Base-by-base conservation (phyloP, 2,797 vertebrate genomes). In the Pseudomugil tenellus region DNA sequence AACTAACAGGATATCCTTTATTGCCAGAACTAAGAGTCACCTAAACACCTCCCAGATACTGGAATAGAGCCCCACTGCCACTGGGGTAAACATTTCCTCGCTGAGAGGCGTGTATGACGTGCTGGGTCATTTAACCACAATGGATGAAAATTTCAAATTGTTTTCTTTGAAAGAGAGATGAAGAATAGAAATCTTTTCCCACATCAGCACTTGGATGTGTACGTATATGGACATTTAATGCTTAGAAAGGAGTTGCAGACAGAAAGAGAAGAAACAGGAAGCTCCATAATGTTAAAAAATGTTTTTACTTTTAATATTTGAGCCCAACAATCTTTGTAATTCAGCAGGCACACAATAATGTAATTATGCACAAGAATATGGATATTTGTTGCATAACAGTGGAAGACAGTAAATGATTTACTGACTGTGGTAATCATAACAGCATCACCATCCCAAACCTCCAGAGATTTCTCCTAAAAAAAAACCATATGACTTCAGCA, bases 1-100 rank as follows among this genome's bases (percentile, higher is more conserved):
- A 85, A 76, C 66, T 79, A 76, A 88, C 83, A 85, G 90, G 89
- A 92, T 89, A 92, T 90, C 85, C 80, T 88, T 77, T 61, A 84
- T 75, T 71, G 88, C 76, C 58, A 81, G 81, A 86, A 81, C 56
- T 73, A 71, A 66, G 70, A 79, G 69, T 85, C 71, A 82, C 84
- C 80, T 78, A 84, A 87, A 89, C 83, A 86, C 64, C 70, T 84
- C 84, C 67, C 70, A 74, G 60, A 83, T 55, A 70, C 82, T 79
- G 76, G 77, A 81, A 83, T 69, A 81, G 68, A 84, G 72, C 39
- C 46, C 19, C 61, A 70, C 61, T 66, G 64, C 49, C 53, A 63
- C 59, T 31, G 25, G 37, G 51, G 64, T 84, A 78, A 89, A 87
- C 82, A 78, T 69, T 58, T 26, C 12, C 26, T 23, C 32, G 64